Evolutionary conservation across 2,113 vertebrate species (phyloP), one percentile per base, ranked within the genome.

Genomic region (Puntigrus tetrazona): DNA sequence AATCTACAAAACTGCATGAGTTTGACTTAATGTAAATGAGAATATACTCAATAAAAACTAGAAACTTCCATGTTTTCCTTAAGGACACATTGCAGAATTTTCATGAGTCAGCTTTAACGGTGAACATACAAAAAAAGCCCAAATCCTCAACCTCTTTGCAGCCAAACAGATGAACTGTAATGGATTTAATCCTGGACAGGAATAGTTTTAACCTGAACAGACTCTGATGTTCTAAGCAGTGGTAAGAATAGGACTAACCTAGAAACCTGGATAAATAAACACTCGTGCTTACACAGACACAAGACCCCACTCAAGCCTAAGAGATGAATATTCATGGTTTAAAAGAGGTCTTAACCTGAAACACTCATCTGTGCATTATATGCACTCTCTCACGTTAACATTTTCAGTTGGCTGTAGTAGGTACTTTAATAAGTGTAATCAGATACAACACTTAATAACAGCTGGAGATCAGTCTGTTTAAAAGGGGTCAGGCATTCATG

Each of bases 171-270:
- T 55, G 29, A 69, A 38, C 45, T 52, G 80, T 82, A 70, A 82
- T 55, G 65, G 80, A 82, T 70, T 82, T 82, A 82, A 52, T 65
- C 45, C 7, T 55, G 80, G 63, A 69, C 80, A 69, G 47, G 22
- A 82, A 82, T 82, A 82, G 79, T 70, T 50, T 81, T 81, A 67
- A 81, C 79, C 79, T 81, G 79, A 81, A 81, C 79, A 81, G 63
- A 81, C 63, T 69, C 79, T 50, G 43, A n/a, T 70, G 43, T 81
- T 70, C 45, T 70, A 81, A 81, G 63, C 61, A 81, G 63, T n/a
- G 65, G 45, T 55, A 70, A 82, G 63, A 55, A 72, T 72, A 82
- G 65, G 45, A 70, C 80, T 82, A 72, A 82, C 80, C 80, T 82
- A 82, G 80, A 70, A 82, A 82, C 45, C 80, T 82, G 45, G 65